A percentile compares a stretch with the other conserved stretches of the same genome.
These are phyloP conservation scores for Triplophysa yarkandensis DNA, from an alignment of 2,797 vertebrate species.

Conservation along the genomic window DNA sequence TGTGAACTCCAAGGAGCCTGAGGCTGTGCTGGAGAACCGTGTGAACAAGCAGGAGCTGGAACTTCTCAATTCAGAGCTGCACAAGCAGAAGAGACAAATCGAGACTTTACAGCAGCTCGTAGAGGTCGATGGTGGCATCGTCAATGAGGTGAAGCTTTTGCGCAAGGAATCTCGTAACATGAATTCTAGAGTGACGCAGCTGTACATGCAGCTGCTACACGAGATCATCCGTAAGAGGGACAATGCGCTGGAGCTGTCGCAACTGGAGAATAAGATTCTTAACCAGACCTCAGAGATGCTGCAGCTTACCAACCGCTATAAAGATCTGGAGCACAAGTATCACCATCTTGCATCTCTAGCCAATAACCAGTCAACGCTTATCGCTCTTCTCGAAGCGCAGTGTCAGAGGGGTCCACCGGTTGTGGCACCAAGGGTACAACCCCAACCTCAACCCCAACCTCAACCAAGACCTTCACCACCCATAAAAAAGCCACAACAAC, in stretches of 20 bases:
- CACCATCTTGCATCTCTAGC: slow-evolving; percentile 91
- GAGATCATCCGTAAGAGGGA: slow-evolving; percentile 98
- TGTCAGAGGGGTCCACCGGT: slow-evolving; percentile 80
- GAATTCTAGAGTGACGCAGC: slow-evolving; percentile 97
- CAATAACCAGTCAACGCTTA: slow-evolving; percentile 90
- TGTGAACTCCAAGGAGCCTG: slow-evolving; percentile 94
- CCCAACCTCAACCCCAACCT: slow-evolving; percentile 71
- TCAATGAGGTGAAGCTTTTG: slow-evolving; percentile 95
- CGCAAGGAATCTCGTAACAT: slow-evolving; percentile 98
- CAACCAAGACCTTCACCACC: slow-evolving; percentile 72
- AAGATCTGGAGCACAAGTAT: slow-evolving; percentile 96
- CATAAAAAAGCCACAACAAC: slow-evolving; percentile 79
- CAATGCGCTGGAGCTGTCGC: slow-evolving; percentile 93
- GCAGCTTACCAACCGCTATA: slow-evolving; percentile 92
- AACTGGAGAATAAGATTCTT: slow-evolving; percentile 94
- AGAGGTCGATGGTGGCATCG: slow-evolving; percentile 96
- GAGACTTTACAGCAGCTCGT: slow-evolving; percentile 95
- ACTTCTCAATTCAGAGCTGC: slow-evolving; percentile 89
- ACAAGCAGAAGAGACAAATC: slow-evolving; percentile 97
- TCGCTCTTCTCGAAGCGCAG: slow-evolving; percentile 89
- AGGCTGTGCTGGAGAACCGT: slow-evolving; percentile 86
- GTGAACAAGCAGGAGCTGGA: slow-evolving; percentile 95
- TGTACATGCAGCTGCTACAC: slow-evolving; percentile 98
- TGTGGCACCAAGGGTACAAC: slow-evolving; percentile 68
- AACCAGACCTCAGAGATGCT: slow-evolving; percentile 98